Conservation (phyloP, 2,113 vertebrate genomes). For the Thermophis baileyi region DNA sequence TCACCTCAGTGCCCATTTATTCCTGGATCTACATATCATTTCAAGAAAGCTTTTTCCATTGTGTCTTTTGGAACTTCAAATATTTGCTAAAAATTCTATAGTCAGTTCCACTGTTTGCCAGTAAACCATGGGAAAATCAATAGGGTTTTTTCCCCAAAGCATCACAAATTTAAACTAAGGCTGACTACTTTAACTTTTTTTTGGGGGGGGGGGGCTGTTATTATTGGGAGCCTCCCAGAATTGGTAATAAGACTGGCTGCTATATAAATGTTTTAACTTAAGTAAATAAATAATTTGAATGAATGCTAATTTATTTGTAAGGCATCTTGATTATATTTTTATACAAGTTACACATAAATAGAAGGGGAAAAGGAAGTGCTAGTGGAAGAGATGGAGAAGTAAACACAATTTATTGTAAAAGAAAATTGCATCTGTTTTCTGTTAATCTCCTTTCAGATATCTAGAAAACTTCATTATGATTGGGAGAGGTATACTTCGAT, state of each 20-base stretch:
- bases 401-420: background rate
- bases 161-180: background rate
- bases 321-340: background rate
- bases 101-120: background rate
- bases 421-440: background rate
- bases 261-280: background rate
- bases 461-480: background rate
- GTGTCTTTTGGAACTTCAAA: background rate
- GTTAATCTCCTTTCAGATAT: background rate
- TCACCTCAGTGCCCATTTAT: background rate
- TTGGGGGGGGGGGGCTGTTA: background rate
- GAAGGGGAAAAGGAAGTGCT: background rate
- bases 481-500: background rate
- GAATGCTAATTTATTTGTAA: background rate
- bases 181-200: background rate
- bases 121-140: background rate
- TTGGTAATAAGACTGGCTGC: background rate
- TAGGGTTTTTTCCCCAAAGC: background rate
- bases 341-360: background rate
- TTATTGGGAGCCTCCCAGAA: background rate
- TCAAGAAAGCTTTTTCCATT: background rate
- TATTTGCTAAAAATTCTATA: background rate
- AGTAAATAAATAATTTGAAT: background rate
- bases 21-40: background rate
- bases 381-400: background rate